A percentile compares a stretch with the other conserved stretches of the same genome.
Evolutionary conservation across 2,113 vertebrate genomes (phyloP).

Genomic region (Etheostoma spectabile): DNA sequence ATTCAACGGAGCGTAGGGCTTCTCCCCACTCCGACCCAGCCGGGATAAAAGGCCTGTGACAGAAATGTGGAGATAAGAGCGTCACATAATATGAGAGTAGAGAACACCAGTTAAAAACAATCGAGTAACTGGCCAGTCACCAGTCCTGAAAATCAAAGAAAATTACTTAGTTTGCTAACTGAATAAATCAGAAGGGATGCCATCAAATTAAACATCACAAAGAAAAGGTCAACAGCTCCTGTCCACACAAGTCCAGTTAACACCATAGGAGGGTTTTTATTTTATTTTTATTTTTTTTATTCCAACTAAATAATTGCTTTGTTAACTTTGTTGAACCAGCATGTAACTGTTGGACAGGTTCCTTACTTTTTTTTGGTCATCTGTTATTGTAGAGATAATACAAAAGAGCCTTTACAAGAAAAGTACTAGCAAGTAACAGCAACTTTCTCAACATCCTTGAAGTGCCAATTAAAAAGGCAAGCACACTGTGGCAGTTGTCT

Average conservation of each 20-base stretch:
- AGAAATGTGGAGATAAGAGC: neutral
- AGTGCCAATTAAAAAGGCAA: too few relatives aligned
- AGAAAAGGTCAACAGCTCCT: too few relatives aligned
- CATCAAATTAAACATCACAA: too few relatives aligned
- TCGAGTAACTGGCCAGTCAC: neutral
- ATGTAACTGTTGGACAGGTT: neutral
- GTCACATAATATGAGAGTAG: neutral
- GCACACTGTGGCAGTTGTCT: too few relatives aligned
- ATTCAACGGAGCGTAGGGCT: slow-evolving; percentile 89
- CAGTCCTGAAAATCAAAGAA: neutral
- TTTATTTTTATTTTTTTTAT: neutral
- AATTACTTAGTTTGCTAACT: neutral
- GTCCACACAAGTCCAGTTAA: neutral
- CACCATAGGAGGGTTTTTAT: neutral
- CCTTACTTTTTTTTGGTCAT: neutral
- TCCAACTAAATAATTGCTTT: neutral
- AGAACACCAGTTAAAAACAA: neutral
- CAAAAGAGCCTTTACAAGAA: neutral
- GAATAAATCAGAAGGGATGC: too few relatives aligned
- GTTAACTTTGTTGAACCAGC: neutral
- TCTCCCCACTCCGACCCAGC: slow-evolving; percentile 89
- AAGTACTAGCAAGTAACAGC: neutral
- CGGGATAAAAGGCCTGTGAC: slow-evolving; percentile 91
- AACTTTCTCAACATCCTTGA: neutral
- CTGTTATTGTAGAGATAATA: neutral